Conservation (phyloP, 2,113 vertebrate genomes). For the Hippoglossus stenolepis region DNA sequence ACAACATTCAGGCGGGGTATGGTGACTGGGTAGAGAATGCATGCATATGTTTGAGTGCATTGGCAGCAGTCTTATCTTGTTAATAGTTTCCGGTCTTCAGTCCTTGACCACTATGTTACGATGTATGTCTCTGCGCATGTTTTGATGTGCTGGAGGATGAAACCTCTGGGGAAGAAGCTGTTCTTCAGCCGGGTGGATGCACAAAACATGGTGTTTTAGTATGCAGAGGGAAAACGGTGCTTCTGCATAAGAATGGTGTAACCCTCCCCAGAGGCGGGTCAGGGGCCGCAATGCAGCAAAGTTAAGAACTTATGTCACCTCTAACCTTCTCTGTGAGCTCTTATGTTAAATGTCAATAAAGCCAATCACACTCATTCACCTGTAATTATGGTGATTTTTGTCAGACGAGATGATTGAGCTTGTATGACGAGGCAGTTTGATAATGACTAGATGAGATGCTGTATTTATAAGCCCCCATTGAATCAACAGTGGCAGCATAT, state of each 20-base stretch:
- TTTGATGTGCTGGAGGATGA: background rate
- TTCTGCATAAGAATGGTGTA: too few species aligned
- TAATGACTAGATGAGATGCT: background rate
- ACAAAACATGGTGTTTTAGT: too few species aligned
- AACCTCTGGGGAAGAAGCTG: background rate
- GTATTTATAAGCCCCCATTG: background rate
- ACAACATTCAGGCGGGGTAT: too few species aligned
- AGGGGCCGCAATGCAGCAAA: background rate
- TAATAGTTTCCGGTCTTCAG: background rate
- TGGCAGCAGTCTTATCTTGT: background rate
- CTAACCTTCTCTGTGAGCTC: background rate
- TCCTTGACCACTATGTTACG: too few species aligned
- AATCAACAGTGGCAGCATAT: background rate
- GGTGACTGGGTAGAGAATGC: too few species aligned
- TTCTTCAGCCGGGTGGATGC: background rate
- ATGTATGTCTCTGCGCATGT: background rate
- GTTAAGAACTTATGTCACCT: background rate
- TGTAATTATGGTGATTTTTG: too few species aligned
- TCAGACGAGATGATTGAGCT: background rate
- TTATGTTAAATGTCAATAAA: background rate
- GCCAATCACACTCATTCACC: background rate
- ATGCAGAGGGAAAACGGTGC: too few species aligned
- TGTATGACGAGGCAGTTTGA: background rate
- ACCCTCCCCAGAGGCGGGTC: too few species aligned
- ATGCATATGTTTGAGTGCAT: background rate